Evolutionary conservation across 1,140 invertebrate species (phyloP), one percentile per base, ranked within the genome.

Genomic region (Olivierus martensii): DNA sequence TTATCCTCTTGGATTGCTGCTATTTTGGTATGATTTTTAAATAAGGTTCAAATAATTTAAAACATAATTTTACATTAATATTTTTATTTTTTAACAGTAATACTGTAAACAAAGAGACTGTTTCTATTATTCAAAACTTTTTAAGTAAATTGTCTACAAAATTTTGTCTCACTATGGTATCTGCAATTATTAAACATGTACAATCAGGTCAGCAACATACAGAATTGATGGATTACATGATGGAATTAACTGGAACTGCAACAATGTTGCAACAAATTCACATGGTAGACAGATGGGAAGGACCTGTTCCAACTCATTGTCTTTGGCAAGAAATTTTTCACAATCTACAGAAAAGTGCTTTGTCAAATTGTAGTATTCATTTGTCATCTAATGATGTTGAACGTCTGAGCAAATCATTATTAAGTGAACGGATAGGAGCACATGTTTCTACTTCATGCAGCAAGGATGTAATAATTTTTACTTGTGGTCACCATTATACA

Each of bases 401-500:
- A 45, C 38, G 44, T 14, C 36, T 56, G 34, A 46, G 50, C 22
- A 56, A 52, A 36, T 49, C 55, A 3, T 28, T 52, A n/a, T 9
- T 52, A 15, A 56, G 42, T 46, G 55, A 52, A 34, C 34, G 15
- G 15, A 28, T 15, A 9, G 37, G 44, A n/a, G 22, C 39, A 15
- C 46, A 28, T 12, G 46, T 46, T 39, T 44, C 50, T 14, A 56
- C 43, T 18, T 36, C 28, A 11, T 39, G 43, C n/a, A 39, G 47
- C 12, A 43, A 53, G 44, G 52, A 58, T 44, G 37, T 44, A 21
- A 38, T 53, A 3, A 37, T 58, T 28, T 58, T 58, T 36, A 55
- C 56, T 10, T 58, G 56, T 44, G 56, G 56, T 38, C 56, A 58
- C 49, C 19, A 58, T 42, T 49, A 53, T 35, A 53, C 56, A 10